Base-by-base conservation (phyloP, 2,888 invertebrate genomes). In the Pterostichus niger region DNA sequence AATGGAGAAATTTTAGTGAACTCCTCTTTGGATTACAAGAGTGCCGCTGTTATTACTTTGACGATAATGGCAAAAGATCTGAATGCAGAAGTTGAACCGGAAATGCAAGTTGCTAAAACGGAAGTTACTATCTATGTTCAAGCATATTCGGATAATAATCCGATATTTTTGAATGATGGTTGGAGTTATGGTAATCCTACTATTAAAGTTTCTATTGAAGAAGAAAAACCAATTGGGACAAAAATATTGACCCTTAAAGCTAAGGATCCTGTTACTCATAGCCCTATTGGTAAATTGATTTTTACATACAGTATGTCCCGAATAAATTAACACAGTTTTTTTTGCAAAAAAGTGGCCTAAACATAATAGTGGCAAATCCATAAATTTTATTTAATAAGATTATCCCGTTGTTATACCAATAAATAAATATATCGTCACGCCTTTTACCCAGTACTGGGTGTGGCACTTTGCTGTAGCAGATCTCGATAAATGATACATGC, bases 81-180 rank as follows among this genome's bases (percentile, higher is more conserved):
- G 2, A 95, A 95, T 86, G 96, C 95, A 0, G 93, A 93, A 84
- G 90, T 93, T 0, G 91, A 94, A 85, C 92, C 91, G 75, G 93
- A 94, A 1, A 90, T 90, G 0, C 96, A 96, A 88, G 91, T 92
- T 59, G 94, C 93, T 73, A 89, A 91, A 77, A 93, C 93, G 0
- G 95, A 96, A 86, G 94, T 95, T 6, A 95, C 95, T 0, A 91
- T 96, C 54, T 96, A 95, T 87, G 93, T 96, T 35, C 95, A 96
- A 87, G 95, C 95, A 0, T 94, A 94, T 87, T 93, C 94, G 84
- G 95, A 95, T 85, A 93, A 94, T 86, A 94, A 95, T 89, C 95
- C 96, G 0, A 92, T 94, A 40, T 95, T 96, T 85, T 93, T 93
- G 1, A 93, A 95, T 85, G 88, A 93, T 0, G 94, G 94, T 0